phyloP scores from a whole-genome alignment of 2,797 vertebrate species.

The Agapornis canus region DNA sequence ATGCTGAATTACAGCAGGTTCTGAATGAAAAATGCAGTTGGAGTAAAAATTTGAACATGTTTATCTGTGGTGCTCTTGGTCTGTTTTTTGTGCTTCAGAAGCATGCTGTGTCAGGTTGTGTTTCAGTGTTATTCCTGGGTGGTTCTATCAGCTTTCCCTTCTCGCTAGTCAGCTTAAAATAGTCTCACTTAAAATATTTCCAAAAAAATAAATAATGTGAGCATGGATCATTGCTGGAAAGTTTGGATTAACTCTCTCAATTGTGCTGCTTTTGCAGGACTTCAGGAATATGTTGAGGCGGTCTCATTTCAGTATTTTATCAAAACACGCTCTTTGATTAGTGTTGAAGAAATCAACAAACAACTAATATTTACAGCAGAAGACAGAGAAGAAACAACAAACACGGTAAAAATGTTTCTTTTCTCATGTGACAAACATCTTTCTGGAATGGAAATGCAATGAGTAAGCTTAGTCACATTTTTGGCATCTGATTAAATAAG shows the following conservation, averaged over 20 bases:
- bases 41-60: neutral
- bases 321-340: constrained; percentile 90
- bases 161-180: neutral
- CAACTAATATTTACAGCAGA: constrained; percentile 86
- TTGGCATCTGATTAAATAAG: constrained; percentile 42
- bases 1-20: neutral
- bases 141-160: neutral
- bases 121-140: neutral
- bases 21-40: neutral
- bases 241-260: neutral
- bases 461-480: neutral
- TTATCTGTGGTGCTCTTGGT: neutral
- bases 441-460: neutral
- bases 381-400: constrained; percentile 74
- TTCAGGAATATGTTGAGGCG: constrained; percentile 97
- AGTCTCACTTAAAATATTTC: neutral
- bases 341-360: constrained; percentile 93
- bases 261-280: constrained; percentile 77
- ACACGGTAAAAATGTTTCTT: constrained; percentile 69
- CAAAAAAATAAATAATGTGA: neutral
- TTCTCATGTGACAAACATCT: neutral
- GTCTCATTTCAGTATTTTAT: constrained; percentile 96
- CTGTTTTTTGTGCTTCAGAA: neutral
- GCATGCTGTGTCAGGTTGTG: fast-evolving
- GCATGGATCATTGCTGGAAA: neutral